Evolutionary conservation across 2,797 vertebrate genomes (phyloP).

Genomic region (Euphonia xanthogaster): DNA sequence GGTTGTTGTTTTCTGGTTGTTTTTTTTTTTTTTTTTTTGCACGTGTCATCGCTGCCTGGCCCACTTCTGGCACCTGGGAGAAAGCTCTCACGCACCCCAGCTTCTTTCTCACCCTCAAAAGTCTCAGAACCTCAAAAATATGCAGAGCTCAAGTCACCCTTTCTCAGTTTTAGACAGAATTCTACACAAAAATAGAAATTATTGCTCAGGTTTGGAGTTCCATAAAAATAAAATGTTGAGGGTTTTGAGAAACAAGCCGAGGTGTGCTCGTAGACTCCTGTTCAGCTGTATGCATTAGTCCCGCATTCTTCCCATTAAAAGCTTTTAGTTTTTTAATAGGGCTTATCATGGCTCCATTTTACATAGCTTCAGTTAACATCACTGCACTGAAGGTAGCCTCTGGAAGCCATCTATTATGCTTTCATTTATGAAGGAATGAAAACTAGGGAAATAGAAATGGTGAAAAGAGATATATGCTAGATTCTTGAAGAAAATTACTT

Average conservation of each 20-base stretch:
- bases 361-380: background rate
- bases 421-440: background rate
- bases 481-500: background rate
- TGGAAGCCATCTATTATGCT: background rate
- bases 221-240: background rate
- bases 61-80: accelerated
- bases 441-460: background rate
- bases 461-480: background rate
- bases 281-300: background rate
- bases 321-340: background rate
- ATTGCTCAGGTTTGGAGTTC: background rate
- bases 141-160: background rate
- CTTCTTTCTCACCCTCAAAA: background rate
- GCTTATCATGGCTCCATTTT: background rate
- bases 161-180: background rate
- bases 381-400: background rate
- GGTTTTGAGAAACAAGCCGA: background rate
- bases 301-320: background rate
- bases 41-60: accelerated
- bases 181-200: background rate
- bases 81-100: accelerated
- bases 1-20: too few relatives aligned
- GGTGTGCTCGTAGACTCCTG: background rate
- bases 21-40: too few relatives aligned
- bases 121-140: background rate